Base-by-base conservation (phyloP, 2,888 invertebrate genomes). In the Ariolimax columbianus region DNA sequence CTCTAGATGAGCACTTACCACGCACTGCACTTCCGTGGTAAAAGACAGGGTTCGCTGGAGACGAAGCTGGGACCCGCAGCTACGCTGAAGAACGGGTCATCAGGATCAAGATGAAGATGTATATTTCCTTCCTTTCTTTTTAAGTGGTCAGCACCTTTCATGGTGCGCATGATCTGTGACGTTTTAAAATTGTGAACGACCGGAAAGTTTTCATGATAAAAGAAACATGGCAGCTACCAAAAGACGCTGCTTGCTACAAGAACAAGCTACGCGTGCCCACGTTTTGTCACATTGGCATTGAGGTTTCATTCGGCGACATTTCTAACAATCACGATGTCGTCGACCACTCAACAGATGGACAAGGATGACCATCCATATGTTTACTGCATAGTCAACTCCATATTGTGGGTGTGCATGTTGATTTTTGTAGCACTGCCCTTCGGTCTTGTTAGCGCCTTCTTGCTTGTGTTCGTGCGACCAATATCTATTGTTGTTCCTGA, bases 381-480 rank as follows among this genome's bases (percentile, higher is more conserved):
- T 19, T 85, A 63, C 77, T 6, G 19, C 19, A 40, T 30, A 17
- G 26, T 85, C 17, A 85, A 85, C 55, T n/a, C 70, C 19, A n/a
- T 43, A 11, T 40, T 85, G 23, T 85, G 85, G 85, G 7, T 77
- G 40, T n/a, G 26, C 17, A 75, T 85, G 75, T 55, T 85, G 43
- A 26, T 85, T n/a, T 66, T 81, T 38, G 81, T 85, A 7, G 81
- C 77, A 14, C 11, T 85, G 19, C 85, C 85, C 1, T 85, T 85
- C 30, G 81, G 81, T 30, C 38, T 85, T 38, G 70, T 68, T 9
- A 68, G 85, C 26, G 51, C 85, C 17, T 55, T 81, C 9, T 51
- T 85, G 68, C 17, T 77, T 30, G 81, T 81, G 1, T 17, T 77
- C 30, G 26, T 81, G 11, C 77, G 85, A 3, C 81, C 85, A 26